Conservation (phyloP, 2,113 vertebrate genomes). For the Myiagra hebetior region DNA sequence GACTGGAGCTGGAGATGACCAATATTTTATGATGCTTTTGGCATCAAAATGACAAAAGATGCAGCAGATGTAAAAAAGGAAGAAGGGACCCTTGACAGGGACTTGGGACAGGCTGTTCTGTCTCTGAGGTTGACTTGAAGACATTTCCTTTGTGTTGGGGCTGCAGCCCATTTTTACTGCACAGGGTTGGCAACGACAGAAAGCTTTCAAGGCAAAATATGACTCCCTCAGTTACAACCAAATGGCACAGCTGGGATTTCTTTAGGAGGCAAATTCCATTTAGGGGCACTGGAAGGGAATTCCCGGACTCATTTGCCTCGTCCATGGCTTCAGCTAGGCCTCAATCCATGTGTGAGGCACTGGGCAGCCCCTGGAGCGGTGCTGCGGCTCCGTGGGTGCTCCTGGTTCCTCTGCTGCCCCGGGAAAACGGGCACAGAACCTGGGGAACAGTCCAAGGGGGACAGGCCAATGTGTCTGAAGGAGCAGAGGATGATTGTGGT, state of each 20-base stretch:
- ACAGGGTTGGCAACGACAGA: background rate
- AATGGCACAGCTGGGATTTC: background rate
- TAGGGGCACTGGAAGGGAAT: background rate
- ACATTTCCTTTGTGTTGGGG: accelerated
- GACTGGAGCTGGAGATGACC: background rate
- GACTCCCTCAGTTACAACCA: background rate
- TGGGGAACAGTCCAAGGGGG: background rate
- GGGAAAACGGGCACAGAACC: background rate
- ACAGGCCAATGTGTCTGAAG: background rate
- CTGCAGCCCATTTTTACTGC: background rate
- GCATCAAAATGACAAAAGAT: background rate
- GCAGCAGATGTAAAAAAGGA: background rate
- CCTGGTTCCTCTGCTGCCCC: background rate
- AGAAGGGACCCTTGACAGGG: accelerated
- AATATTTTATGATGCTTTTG: background rate
- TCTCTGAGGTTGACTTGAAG: background rate
- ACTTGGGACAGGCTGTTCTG: background rate
- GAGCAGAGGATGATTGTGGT: background rate
- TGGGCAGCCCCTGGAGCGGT: background rate
- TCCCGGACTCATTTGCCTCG: background rate
- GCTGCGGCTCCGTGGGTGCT: accelerated
- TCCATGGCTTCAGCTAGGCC: background rate
- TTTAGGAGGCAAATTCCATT: background rate
- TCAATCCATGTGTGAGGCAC: background rate
- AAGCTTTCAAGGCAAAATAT: background rate